Base-by-base conservation (phyloP, 2,888 invertebrate genomes). In the Nephrotoma guestfalica region DNA sequence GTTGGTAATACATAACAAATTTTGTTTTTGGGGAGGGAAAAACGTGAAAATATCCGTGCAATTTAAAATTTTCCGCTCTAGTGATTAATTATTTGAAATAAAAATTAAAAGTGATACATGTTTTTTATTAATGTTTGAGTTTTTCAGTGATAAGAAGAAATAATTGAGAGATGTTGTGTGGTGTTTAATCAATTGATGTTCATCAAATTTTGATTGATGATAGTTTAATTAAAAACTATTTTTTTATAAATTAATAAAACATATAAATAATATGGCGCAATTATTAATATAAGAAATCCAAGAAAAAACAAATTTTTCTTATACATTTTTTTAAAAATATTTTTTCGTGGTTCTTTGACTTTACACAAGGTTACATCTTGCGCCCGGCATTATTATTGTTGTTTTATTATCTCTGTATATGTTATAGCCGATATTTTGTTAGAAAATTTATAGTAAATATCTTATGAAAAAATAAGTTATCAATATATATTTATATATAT, bases 311-410 rank as follows among this genome's bases (percentile, higher is more conserved):
- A 84, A 41, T 84, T 42, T 84, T 84, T 41, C 41, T 41, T 41
- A 84, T 15, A 84, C 6, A 41, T 84, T 41, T 13, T 47, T 47
- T 9, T 47, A n/a, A 2, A 57, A 57, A 57, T 9, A 57, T 18
- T 18, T 30, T 84, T 85, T 85, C 45, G 85, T 85, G 85, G 85
- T 85, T 85, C 85, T 43, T 85, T 85, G 85, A 85, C 85, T 43
- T 85, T 85, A 85, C 85, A 85, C 85, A 85, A 85, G 85, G 85
- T 85, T 85, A 85, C 43, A 84, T 84, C 84, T 84, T 84, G 84
- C 84, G 84, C 84, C 84, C 84, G 84, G 84, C 84, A 84, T 84
- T 84, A 41, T 84, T 41, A 41, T 84, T 71, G 30, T 83, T 83
- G 15, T 84, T 30, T 3, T 84, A 41, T 41, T 84, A 84, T 84